A percentile compares a stretch with the other conserved stretches of the same genome.
Evolutionary conservation across 1,140 invertebrate species (phyloP).

Genomic region (Octopus sinensis): DNA sequence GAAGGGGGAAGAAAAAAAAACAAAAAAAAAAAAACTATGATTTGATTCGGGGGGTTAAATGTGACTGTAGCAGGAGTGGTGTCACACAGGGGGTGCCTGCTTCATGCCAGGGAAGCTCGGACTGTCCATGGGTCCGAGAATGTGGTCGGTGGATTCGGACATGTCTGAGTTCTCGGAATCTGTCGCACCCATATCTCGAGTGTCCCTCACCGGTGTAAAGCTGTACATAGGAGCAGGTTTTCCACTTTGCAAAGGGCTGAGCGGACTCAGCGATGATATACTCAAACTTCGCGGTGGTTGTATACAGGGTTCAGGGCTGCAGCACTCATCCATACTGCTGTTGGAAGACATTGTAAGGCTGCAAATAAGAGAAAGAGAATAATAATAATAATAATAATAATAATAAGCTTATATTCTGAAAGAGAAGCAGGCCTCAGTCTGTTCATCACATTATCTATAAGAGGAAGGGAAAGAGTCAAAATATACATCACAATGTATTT

Average conservation of each 20-base stretch:
- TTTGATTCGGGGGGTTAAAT: too few relatives aligned
- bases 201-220: conserved; percentile 4
- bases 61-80: background rate
- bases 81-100: conserved; percentile 8
- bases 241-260: background rate
- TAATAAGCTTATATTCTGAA: background rate
- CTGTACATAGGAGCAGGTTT: background rate
- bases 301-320: background rate
- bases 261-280: background rate
- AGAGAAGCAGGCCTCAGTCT: background rate
- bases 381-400: too few relatives aligned
- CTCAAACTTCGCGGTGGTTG: background rate
- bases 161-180: conserved; percentile 11
- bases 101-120: background rate
- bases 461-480: too few relatives aligned
- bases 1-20: too few relatives aligned
- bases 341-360: background rate
- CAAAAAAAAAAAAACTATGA: too few relatives aligned
- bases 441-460: too few relatives aligned
- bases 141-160: conserved; percentile 10
- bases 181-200: background rate
- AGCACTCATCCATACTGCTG: conserved; percentile 7
- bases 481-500: too few relatives aligned
- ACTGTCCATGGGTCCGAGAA: background rate
- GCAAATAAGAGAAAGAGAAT: background rate